Percentiles rank a stretch among this genome's conserved stretches.
Evolutionary conservation across 2,113 vertebrate genomes (phyloP).

Genomic region (Capreolus pygargus): DNA sequence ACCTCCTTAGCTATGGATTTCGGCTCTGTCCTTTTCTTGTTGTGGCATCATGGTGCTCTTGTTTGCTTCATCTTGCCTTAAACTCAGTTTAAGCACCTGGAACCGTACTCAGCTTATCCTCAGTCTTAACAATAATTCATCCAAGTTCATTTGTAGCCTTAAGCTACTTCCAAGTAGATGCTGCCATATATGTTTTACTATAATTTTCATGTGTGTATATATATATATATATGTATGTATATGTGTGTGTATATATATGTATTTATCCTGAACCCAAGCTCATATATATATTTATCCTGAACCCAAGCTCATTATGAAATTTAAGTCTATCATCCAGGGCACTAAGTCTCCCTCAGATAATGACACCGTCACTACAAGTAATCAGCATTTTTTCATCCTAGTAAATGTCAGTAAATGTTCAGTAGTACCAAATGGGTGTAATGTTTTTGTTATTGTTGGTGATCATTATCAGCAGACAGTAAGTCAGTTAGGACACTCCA

Average conservation of each 20-base stretch:
- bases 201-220: not conserved
- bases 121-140: not conserved
- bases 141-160: not conserved
- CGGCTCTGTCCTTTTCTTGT: not conserved
- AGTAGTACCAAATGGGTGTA: not conserved
- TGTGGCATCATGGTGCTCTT: fast-evolving
- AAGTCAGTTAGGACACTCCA: not conserved
- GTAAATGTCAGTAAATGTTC: not conserved
- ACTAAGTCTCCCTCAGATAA: not conserved
- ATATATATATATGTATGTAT: not conserved
- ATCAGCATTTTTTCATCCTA: not conserved
- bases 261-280: not conserved
- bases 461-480: not conserved
- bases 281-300: not conserved
- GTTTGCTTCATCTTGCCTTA: not conserved
- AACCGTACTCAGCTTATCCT: fast-evolving
- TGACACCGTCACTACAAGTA: not conserved
- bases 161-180: not conserved
- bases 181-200: not conserved
- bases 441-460: too few species aligned
- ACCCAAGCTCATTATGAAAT: not conserved
- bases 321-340: not conserved
- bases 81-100: not conserved
- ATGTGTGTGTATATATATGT: not conserved
- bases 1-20: not conserved